These are phyloP conservation scores for Lytechinus variegatus DNA, from an alignment of 35 echinoderm and acorn worm genomes.

Conservation along the genomic window DNA sequence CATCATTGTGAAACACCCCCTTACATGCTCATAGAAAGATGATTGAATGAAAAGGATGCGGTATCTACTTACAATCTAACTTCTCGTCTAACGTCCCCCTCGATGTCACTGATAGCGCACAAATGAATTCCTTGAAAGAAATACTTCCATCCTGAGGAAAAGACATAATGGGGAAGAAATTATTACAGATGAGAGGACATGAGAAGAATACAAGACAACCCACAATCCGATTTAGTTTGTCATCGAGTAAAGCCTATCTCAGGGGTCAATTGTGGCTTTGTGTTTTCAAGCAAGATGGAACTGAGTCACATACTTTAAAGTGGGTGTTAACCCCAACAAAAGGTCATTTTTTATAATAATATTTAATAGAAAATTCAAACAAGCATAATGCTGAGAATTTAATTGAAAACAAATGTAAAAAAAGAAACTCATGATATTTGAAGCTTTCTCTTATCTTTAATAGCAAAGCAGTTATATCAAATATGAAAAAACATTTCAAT, in stretches of 20 bases:
- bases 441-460: too few species aligned
- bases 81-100: slow-evolving; percentile 97
- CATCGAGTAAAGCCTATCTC: not conserved
- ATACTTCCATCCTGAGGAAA: slow-evolving; percentile 85
- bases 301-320: too few species aligned
- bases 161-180: slow-evolving; percentile 26
- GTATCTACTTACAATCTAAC: slow-evolving; percentile 90
- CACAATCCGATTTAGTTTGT: not conserved
- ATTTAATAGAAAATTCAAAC: too few species aligned
- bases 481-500: too few species aligned
- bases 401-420: too few species aligned
- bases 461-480: too few species aligned
- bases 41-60: not conserved
- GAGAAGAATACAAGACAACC: not conserved
- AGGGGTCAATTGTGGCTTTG: not conserved
- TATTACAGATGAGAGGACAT: not conserved
- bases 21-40: not conserved
- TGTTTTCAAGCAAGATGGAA: too few species aligned
- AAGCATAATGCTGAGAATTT: too few species aligned
- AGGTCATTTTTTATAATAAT: too few species aligned
- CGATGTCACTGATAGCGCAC: slow-evolving; percentile 94
- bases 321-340: too few species aligned
- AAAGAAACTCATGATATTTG: too few species aligned
- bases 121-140: slow-evolving; percentile 95
- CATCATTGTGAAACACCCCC: too few species aligned